Evolutionary conservation across 2,888 invertebrate species (phyloP).

Genomic region (Oscheius sp.): DNA sequence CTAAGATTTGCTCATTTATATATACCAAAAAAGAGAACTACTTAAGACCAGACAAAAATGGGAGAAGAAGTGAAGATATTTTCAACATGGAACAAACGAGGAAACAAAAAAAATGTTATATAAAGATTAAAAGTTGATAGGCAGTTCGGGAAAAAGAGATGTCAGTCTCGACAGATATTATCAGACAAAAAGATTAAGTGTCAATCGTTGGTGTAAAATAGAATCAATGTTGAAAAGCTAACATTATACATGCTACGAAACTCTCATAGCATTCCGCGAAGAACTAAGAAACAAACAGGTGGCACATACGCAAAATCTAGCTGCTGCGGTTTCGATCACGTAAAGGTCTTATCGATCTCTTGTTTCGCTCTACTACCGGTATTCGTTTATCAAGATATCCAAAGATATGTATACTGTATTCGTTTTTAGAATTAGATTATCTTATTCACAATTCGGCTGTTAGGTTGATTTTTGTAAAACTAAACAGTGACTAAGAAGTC

Average conservation of each 20-base stretch:
- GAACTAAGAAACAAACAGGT: slow-evolving; percentile 10
- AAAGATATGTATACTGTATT: no score
- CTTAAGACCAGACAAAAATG: neutral
- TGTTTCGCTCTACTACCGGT: no score
- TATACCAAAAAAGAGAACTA: neutral
- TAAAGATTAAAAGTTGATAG: neutral
- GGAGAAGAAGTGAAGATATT: neutral
- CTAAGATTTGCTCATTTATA: neutral
- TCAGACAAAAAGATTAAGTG: neutral
- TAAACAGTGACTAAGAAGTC: no score
- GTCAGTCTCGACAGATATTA: neutral
- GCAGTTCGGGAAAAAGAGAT: neutral
- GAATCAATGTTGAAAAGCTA: no score
- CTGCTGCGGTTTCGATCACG: neutral
- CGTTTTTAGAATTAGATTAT: no score
- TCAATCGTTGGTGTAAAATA: neutral
- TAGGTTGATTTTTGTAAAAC: no score
- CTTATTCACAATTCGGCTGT: no score
- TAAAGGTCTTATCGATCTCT: no score
- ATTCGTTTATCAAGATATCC: no score
- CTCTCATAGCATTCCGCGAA: neutral
- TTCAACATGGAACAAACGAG: no score
- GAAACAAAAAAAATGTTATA: neutral
- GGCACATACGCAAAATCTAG: slow-evolving; percentile 10
- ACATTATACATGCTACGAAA: neutral